A percentile compares a stretch with the other conserved stretches of the same genome.
Evolutionary conservation across 2,888 invertebrate species (phyloP).

Genomic region (Odontomyia ornata): DNA sequence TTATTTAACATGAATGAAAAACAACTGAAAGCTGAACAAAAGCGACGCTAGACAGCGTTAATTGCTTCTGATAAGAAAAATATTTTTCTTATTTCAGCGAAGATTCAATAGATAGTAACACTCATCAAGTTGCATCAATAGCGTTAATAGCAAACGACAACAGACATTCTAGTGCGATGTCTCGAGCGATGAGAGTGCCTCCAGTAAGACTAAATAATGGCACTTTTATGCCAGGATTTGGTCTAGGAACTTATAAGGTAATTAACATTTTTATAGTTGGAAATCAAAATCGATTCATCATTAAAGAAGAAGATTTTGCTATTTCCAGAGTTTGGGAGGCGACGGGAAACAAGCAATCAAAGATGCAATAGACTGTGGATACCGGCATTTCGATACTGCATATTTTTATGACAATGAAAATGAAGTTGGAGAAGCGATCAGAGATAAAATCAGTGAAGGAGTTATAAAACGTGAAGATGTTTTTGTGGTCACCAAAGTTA

Average conservation of each 20-base stretch:
- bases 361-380: constrained; percentile 77
- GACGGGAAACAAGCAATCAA: constrained; percentile 73
- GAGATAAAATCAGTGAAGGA: constrained; percentile 71
- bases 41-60: too few species aligned
- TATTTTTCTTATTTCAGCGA: too few species aligned
- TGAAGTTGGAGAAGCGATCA: constrained; percentile 73
- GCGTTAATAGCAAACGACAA: too few species aligned
- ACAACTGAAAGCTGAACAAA: too few species aligned
- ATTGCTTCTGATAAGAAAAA: too few species aligned
- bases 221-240: constrained; percentile 5
- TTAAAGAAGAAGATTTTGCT: too few species aligned
- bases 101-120: too few species aligned
- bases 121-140: too few species aligned
- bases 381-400: constrained; percentile 75
- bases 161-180: too few species aligned
- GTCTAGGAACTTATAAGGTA: constrained; percentile 34
- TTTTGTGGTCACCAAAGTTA: constrained; percentile 71
- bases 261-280: too few species aligned
- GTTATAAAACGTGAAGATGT: constrained; percentile 74
- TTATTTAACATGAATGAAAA: too few species aligned
- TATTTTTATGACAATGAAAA: constrained; percentile 74
- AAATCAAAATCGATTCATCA: too few species aligned
- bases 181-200: background rate
- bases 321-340: constrained; percentile 70
- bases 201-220: constrained; percentile 24